Base-by-base conservation (phyloP, 2,797 vertebrate genomes). In the Paguma larvata region DNA sequence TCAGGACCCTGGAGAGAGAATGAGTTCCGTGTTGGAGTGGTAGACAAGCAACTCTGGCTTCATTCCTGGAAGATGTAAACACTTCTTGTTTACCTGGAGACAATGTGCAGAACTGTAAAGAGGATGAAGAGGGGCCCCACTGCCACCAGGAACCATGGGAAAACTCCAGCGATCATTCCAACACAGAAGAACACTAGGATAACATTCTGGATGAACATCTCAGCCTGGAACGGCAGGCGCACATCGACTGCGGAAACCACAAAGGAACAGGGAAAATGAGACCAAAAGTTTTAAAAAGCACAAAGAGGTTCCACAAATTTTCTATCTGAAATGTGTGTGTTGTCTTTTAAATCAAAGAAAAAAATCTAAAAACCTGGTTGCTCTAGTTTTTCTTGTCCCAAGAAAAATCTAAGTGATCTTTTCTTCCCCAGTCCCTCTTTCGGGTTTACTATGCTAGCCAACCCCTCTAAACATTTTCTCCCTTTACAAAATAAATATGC, bases 161-260 rank as follows among this genome's bases (percentile, higher is more conserved):
- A 99, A 79, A 99, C 99, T 0, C 99, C 99, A 86, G 99, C 98
- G 73, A 99, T 99, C 97, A 99, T 99, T 0, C 99, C 99, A 59
- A 99, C 98, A 38, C 99, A 99, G 98, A 99, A 99, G 98, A 99
- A 99, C 38, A 99, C 99, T 97, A 99, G 98, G 98, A 99, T 99
- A 63, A 99, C 98, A 0, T 99, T 99, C 98, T 99, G 99, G 97
- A 99, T 99, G 95, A 99, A 99, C 99, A 99, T 99, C 98, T 99
- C 99, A 0, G 99, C 99, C 99, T 99, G 99, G 98, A 99, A 99
- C 0, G 99, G 99, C 98, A 99, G 99, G 18, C 99, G 99, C 48
- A 99, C 99, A 3, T 99, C 99, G 46, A 99, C 99, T 99, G 98
- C 0, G 27, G 70, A 97, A 82, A 88, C 91, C 70, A 80, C 0